A percentile compares a stretch with the other conserved stretches of the same genome.
Evolutionary conservation across 2,797 vertebrate species (phyloP).

Genomic region (Neopelma chrysocephalum): DNA sequence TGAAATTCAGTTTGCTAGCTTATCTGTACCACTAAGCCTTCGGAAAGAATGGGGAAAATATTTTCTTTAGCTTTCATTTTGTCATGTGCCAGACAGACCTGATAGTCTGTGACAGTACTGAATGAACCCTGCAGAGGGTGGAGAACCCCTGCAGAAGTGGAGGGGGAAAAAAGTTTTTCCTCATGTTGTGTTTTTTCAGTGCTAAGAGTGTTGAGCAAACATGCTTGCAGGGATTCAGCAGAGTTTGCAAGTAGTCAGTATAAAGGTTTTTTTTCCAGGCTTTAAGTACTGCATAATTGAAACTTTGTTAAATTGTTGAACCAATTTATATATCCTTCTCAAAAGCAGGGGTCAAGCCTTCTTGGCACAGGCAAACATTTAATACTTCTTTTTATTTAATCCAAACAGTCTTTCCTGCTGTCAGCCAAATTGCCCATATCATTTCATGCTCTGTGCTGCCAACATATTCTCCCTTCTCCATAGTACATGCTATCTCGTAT

Average conservation of each 20-base stretch:
- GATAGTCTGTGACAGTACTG: background rate
- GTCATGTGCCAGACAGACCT: background rate
- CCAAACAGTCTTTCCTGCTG: conserved; percentile 5
- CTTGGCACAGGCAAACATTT: background rate
- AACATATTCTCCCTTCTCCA: background rate
- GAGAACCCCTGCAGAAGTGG: background rate
- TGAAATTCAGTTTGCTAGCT: background rate
- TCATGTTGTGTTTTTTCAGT: background rate
- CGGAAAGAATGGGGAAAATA: background rate
- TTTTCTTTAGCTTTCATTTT: background rate
- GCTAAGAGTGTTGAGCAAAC: background rate
- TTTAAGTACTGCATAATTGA: conserved; percentile 2
- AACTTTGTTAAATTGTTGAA: conserved; percentile 45
- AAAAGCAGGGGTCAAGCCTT: conserved; percentile 17
- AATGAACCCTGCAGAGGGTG: background rate
- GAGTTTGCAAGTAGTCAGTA: background rate
- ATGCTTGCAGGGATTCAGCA: background rate
- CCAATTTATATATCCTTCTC: conserved; percentile 31
- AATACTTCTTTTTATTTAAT: conserved; percentile 13
- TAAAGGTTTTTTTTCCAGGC: background rate
- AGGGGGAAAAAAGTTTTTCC: background rate
- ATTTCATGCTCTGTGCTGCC: conserved; percentile 10
- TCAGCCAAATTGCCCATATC: background rate
- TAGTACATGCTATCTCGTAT: background rate
- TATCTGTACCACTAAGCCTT: background rate